Conservation (phyloP, 2,888 invertebrate species). For the Falcaria lacertinaria region DNA sequence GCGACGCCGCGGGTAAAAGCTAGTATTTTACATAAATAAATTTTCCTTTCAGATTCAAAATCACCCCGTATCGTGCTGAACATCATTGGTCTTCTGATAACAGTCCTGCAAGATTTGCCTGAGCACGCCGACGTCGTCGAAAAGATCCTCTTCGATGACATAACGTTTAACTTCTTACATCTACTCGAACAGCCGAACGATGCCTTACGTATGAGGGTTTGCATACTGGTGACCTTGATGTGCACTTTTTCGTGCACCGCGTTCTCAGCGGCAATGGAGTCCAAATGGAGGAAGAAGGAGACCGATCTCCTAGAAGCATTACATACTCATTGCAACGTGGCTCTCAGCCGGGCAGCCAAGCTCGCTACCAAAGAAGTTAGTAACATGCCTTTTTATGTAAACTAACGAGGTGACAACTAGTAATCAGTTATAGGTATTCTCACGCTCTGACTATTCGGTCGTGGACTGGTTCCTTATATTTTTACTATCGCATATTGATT, state of each 20-base stretch:
- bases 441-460: too few species aligned
- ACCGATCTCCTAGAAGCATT: conserved; percentile 80
- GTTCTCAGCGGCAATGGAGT: conserved; percentile 75
- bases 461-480: too few species aligned
- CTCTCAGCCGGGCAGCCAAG: conserved; percentile 80
- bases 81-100: conserved; percentile 85
- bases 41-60: conserved; percentile 62
- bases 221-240: conserved; percentile 85
- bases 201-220: conserved; percentile 81
- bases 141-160: conserved; percentile 81
- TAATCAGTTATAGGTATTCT: too few species aligned
- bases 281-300: conserved; percentile 81
- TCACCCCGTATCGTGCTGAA: conserved; percentile 83
- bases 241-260: conserved; percentile 84
- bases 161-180: conserved; percentile 69
- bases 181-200: conserved; percentile 80
- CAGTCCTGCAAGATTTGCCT: conserved; percentile 85
- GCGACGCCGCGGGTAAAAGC: too few species aligned
- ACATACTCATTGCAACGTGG: conserved; percentile 81
- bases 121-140: conserved; percentile 88
- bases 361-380: conserved; percentile 76
- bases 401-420: too few species aligned
- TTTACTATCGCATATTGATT: too few species aligned
- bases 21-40: too few species aligned
- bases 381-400: conserved; percentile 73